A percentile compares a stretch with the other conserved stretches of the same genome.
Conservation (phyloP, 2,888 invertebrate genomes). For the Drosophila percnosoma region DNA sequence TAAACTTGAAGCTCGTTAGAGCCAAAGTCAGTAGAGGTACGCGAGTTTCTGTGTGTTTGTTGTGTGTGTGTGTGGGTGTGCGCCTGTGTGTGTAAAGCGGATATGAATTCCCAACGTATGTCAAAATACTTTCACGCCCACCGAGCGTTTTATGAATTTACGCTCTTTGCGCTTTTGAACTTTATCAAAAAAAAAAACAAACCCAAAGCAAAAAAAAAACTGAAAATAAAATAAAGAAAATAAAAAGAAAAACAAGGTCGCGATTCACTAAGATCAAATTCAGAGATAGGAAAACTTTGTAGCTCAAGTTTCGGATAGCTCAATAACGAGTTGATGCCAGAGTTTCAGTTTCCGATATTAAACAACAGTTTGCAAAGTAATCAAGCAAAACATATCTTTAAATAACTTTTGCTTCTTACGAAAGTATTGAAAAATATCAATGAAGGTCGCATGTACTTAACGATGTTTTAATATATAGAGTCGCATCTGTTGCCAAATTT, state of each 20-base stretch:
- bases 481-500: background rate
- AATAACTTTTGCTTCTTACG: slow-evolving; percentile 21
- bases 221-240: slow-evolving; percentile 1
- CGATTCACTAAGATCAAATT: slow-evolving; percentile 17
- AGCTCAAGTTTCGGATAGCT: slow-evolving; percentile 33
- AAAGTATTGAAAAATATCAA: background rate
- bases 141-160: slow-evolving; percentile 71
- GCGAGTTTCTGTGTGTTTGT: slow-evolving; percentile 8
- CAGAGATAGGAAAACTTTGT: slow-evolving; percentile 20
- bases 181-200: slow-evolving; percentile 17
- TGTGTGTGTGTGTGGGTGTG: slow-evolving; percentile 4
- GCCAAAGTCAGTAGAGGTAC: slow-evolving; percentile 50
- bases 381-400: slow-evolving; percentile 24
- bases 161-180: slow-evolving; percentile 75
- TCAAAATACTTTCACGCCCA: slow-evolving; percentile 72
- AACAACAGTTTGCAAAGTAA: slow-evolving; percentile 37
- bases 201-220: slow-evolving; percentile 1
- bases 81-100: slow-evolving; percentile 32
- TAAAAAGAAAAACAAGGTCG: slow-evolving; percentile 9
- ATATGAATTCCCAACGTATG: slow-evolving; percentile 60
- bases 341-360: slow-evolving; percentile 4
- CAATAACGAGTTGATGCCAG: slow-evolving; percentile 25
- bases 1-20: slow-evolving; percentile 76
- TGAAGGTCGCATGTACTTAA: background rate
- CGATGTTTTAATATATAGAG: background rate